A percentile compares a stretch with the other conserved stretches of the same genome.
Evolutionary conservation across 2,113 vertebrate genomes (phyloP).

Genomic region (Nycticebus coucang): DNA sequence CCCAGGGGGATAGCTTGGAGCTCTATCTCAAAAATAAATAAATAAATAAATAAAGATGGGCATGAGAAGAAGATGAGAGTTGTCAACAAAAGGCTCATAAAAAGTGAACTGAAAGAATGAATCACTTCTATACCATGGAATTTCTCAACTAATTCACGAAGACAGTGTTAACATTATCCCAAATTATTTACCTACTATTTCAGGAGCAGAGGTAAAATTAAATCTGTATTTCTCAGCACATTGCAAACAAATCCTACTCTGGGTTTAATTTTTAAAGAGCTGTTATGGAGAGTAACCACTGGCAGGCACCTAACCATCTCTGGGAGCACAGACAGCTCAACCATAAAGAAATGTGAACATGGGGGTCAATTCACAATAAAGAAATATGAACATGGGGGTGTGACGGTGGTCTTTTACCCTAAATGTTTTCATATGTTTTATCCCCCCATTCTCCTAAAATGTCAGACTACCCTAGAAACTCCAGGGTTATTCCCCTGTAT

Average conservation of each 20-base stretch:
- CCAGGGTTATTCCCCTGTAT: not conserved
- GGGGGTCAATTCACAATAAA: not conserved
- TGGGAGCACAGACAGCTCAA: not conserved
- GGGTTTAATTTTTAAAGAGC: not conserved
- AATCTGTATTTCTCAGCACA: not conserved
- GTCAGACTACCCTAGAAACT: not conserved
- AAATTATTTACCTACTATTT: constrained; percentile 5
- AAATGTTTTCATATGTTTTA: not conserved
- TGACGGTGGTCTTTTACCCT: not conserved
- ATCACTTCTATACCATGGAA: not conserved
- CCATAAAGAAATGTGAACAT: not conserved
- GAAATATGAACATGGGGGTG: not conserved
- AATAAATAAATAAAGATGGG: no score
- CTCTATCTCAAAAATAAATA: no score
- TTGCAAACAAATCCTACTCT: not conserved
- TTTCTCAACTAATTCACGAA: constrained; percentile 36
- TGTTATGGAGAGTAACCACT: not conserved
- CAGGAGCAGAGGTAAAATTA: constrained; percentile 34
- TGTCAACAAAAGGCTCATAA: constrained; percentile 6
- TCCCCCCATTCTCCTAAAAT: not conserved
- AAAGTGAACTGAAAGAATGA: not conserved
- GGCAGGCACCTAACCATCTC: not conserved
- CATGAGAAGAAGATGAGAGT: not conserved
- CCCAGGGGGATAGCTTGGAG: no score
- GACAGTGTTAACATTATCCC: not conserved